A percentile compares a stretch with the other conserved stretches of the same genome.
Conservation (phyloP, 2,797 vertebrate species). For the Philypnodon macrostomus region DNA sequence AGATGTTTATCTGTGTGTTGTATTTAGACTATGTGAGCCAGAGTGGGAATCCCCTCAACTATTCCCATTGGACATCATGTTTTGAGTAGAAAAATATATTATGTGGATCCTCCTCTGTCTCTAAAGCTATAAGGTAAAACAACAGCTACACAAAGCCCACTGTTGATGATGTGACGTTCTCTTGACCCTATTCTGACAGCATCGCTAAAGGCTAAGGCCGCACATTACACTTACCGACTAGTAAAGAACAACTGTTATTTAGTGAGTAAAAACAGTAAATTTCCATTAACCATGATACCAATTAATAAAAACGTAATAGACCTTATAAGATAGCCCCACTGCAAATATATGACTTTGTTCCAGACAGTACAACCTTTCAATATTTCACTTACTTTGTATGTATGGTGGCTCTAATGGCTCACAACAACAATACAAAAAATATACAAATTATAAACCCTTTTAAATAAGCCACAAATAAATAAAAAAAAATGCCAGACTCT, state of each 20-base stretch:
- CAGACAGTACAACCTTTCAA: too few relatives aligned
- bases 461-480: too few relatives aligned
- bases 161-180: slow-evolving; percentile 14
- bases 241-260: too few relatives aligned
- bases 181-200: slow-evolving; percentile 24
- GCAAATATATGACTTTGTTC: too few relatives aligned
- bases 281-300: too few relatives aligned
- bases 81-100: slow-evolving; percentile 27
- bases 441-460: too few relatives aligned
- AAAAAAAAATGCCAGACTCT: too few relatives aligned
- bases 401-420: too few relatives aligned
- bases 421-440: too few relatives aligned
- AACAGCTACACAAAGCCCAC: slow-evolving; percentile 22
- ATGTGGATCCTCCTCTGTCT: slow-evolving; percentile 30
- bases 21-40: slow-evolving; percentile 14
- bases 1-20: slow-evolving; percentile 18
- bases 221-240: background rate
- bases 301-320: too few relatives aligned
- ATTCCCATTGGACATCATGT: slow-evolving; percentile 11
- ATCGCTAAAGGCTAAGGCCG: slow-evolving; percentile 10
- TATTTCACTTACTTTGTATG: too few relatives aligned
- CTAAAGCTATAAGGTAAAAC: slow-evolving; percentile 39
- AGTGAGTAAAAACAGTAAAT: background rate
- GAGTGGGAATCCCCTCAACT: slow-evolving; percentile 48
- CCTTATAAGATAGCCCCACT: too few relatives aligned